These are phyloP conservation scores for Periophthalmus modestus DNA, from an alignment of 2,113 vertebrate genomes.

Conservation along the genomic window DNA sequence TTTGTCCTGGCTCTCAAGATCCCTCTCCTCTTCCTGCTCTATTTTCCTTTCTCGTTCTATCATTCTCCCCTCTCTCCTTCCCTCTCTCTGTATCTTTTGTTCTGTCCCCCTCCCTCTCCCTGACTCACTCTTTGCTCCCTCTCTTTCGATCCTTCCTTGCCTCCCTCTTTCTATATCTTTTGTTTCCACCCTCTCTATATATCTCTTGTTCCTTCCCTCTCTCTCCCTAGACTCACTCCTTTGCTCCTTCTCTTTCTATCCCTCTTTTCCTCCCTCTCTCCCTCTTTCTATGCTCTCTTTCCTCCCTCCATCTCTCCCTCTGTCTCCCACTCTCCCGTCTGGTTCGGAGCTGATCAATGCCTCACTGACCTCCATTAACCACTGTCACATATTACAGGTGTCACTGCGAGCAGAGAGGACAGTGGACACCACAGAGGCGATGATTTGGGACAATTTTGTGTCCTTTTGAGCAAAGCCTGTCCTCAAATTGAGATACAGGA, in stretches of 20 bases:
- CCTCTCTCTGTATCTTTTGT: not conserved
- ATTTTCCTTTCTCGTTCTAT: not conserved
- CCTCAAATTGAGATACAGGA: not conserved
- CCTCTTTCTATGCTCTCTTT: too few relatives aligned
- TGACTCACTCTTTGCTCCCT: not conserved
- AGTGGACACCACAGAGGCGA: not conserved
- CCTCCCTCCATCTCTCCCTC: too few relatives aligned
- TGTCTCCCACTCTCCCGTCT: constrained; percentile 7
- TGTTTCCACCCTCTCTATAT: not conserved
- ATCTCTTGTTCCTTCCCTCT: too few relatives aligned
- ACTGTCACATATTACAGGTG: not conserved
- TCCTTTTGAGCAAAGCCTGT: not conserved
- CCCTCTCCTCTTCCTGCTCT: too few relatives aligned
- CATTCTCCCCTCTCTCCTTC: too few relatives aligned
- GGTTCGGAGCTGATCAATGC: constrained; percentile 1
- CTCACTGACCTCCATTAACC: constrained; percentile 6
- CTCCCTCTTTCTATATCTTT: too few relatives aligned
- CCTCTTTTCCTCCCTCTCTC: not conserved
- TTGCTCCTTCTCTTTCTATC: too few relatives aligned
- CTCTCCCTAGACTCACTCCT: not conserved
- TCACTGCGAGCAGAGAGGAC: not conserved
- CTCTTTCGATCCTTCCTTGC: not conserved
- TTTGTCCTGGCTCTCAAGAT: not conserved
- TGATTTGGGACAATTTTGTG: not conserved
- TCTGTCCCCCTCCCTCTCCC: not conserved